Percentiles rank a stretch among this genome's conserved stretches.
phyloP scores from a whole-genome alignment of 2,113 vertebrate genomes.

The Bujurquina vittata region DNA sequence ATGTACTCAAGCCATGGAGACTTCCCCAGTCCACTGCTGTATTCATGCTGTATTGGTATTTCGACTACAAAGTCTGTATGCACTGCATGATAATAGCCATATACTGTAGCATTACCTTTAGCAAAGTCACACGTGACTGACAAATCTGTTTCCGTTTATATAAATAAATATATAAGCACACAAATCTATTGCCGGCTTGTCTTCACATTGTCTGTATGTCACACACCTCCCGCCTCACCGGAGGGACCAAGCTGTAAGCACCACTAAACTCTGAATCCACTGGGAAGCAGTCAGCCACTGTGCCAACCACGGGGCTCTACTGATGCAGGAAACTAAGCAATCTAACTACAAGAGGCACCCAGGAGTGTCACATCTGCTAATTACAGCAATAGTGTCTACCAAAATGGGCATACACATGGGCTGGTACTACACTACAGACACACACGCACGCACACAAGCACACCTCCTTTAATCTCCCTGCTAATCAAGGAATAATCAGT shows the following conservation, averaged over 20 bases:
- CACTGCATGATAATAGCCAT: not conserved
- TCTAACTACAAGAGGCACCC: conserved; percentile 57
- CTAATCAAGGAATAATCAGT: conserved; percentile 72
- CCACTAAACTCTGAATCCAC: conserved; percentile 33
- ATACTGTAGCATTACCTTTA: not conserved
- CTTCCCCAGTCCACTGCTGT: not conserved
- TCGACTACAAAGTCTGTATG: not conserved
- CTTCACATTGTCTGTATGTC: conserved; percentile 10
- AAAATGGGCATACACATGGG: conserved; percentile 32
- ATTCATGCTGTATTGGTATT: not conserved
- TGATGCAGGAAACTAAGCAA: conserved; percentile 50
- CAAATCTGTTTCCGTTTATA: not conserved
- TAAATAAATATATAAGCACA: not conserved
- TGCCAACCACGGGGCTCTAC: conserved; percentile 24
- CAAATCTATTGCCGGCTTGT: not conserved
- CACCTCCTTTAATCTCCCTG: conserved; percentile 33
- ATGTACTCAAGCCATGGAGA: not conserved
- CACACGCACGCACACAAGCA: conserved; percentile 27
- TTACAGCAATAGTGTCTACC: conserved; percentile 60
- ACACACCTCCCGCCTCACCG: not conserved
- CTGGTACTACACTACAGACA: conserved; percentile 25
- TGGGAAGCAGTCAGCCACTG: conserved; percentile 36
- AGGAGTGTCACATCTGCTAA: conserved; percentile 76
- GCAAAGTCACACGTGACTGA: not conserved
- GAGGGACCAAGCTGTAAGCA: conserved; percentile 33